Base-by-base conservation (phyloP, 2,113 vertebrate genomes). In the Cheirogaleus medius region DNA sequence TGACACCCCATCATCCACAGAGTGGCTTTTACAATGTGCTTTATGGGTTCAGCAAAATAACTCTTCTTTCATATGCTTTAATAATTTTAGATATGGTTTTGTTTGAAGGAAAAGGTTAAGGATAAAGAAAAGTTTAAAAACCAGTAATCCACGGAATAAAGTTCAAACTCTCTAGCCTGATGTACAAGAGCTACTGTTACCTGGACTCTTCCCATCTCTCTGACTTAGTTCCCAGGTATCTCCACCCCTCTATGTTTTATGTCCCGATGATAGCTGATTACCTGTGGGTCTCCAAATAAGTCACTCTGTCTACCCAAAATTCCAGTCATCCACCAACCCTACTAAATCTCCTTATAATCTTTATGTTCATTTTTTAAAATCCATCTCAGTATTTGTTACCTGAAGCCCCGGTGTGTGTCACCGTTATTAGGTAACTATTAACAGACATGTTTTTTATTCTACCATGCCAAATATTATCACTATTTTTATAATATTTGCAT, bases 51-150 rank as follows among this genome's bases (percentile, higher is more conserved):
- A 73, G 27, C 74, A 56, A 56, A 32, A 78, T 74, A 81, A 56
- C 4, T 68, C 60, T 81, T 54, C 32, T 74, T n/a, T 92, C 52
- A 82, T 73, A 47, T 87, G 1, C 10, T 87, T 77, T 91, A 49
- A 27, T 77, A 63, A 10, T 56, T 96, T 74, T 49, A 74, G 39
- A 32, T 68, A 82, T 10, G 23, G 18, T 54, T 91, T 89, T 94
- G 1, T 81, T 77, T 71, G n/a, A 93, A 77, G 60, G 44, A 54
- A 91, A 87, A 60, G 8, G 32, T 66, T 90, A 85, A 80, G 7
- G n/a, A 15, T 56, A 74, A 88, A 95, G 49, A 77, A 78, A 68
- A 32, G 14, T 74, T 73, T 73, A 68, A 88, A 93, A 81, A 13
- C 5, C 13, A 93, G 9, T 52, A 49, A 78, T 32, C 5, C 8